Base-by-base conservation (phyloP, 2,797 vertebrate species). In the Sphenopsis melanotis region DNA sequence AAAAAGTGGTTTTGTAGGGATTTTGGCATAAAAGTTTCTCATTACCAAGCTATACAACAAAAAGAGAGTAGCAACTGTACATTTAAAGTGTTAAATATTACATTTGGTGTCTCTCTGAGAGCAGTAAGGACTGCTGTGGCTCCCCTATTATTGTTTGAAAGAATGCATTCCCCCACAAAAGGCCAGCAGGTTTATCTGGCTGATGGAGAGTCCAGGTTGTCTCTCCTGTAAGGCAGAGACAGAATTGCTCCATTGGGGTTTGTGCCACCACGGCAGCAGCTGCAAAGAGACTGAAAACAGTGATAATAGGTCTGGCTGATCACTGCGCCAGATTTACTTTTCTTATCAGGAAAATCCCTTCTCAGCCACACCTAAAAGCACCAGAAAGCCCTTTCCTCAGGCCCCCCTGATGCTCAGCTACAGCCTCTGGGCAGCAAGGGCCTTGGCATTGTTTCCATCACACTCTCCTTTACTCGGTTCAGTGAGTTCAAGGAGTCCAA, bases 381-480 rank as follows among this genome's bases (percentile, higher is more conserved):
- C 18, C 64, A 59, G 42, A 83, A 61, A 80, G 11, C 24, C 32
- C 30, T 76, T 81, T 81, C 19, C 82, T 57, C 34, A 15, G 9
- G 13, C 41, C 18, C 50, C 69, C 0, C 0, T 59, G 30, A 44
- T 83, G 59, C 59, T 81, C 3, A 1, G 18, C 29, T 89, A n/a
- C 30, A 76, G 41, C 47, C 56, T 56, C 63, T 1, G 0, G 26
- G 24, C 80, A 87, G 36, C 0, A 3, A 52, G 0, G 2, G 11
- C 0, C 0, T 49, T 60, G 34, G 27, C 23, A 9, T 57, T 75
- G 64, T 50, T 83, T 57, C 19, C 52, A 53, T 49, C 36, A 36
- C 0, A 0, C 4, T 69, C 39, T 53, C 30, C 65, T 72, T 39
- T 50, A 55, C 18, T 66, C 71, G 16, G 17, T 57, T 71, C 56